Conservation (phyloP, 92 coral and sea anemone species). For the Epizoanthus rinbou region DNA sequence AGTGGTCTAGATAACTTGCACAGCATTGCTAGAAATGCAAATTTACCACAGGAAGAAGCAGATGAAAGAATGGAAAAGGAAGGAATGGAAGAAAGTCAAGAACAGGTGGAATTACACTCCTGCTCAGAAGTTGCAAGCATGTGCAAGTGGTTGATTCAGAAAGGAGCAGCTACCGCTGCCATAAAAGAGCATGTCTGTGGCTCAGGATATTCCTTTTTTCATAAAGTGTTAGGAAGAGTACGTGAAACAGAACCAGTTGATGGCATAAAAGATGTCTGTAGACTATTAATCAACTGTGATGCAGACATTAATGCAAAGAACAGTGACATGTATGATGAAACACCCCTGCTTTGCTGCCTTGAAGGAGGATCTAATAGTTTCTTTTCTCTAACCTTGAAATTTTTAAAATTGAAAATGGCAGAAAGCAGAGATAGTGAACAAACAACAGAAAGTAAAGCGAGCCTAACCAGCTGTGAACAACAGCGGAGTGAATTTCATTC, state of each 20-base stretch:
- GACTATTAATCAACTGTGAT: conserved; percentile 8
- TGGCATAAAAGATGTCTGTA: conserved; percentile 22
- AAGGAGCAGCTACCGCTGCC: conserved; percentile 6
- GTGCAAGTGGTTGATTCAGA: conserved; percentile 10
- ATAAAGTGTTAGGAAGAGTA: background rate
- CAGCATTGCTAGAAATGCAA: background rate
- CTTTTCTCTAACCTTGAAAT: background rate
- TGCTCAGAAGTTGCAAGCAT: conserved; percentile 1
- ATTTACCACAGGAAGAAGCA: background rate
- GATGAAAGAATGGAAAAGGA: background rate
- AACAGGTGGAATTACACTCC: background rate
- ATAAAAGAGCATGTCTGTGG: background rate
- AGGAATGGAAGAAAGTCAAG: background rate
- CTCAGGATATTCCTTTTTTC: conserved; percentile 1
- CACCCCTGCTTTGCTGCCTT: background rate
- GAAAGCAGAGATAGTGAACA: background rate
- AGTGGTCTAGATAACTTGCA: background rate
- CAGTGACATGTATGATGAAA: too few species aligned
- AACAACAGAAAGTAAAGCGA: background rate
- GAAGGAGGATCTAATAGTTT: background rate
- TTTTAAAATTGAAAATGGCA: too few species aligned
- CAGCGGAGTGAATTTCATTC: too few species aligned
- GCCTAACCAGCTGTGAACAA: background rate
- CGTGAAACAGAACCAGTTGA: conserved; percentile 2
- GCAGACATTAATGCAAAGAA: conserved; percentile 6